phyloP scores from a whole-genome alignment of 2,888 invertebrate genomes.

The Nysson spinosus region DNA sequence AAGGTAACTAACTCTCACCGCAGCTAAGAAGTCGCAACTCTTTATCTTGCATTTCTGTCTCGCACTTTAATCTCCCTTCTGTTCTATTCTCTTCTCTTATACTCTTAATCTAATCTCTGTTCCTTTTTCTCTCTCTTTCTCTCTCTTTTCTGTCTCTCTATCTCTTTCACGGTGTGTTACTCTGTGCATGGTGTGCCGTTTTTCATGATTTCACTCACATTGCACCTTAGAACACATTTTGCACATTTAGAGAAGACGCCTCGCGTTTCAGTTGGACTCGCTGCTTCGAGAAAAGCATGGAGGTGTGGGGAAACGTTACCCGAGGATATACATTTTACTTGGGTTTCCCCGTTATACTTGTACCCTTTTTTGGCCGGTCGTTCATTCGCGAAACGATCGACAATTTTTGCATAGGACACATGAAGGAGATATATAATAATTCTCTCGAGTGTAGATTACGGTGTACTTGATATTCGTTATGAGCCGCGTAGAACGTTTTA shows the following conservation, averaged over 20 bases:
- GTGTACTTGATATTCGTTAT: too few species aligned
- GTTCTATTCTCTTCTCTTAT: constrained; percentile 24
- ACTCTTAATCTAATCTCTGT: constrained; percentile 14
- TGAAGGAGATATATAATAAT: too few species aligned
- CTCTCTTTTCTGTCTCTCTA: constrained; percentile 5
- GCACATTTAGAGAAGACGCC: constrained; percentile 42
- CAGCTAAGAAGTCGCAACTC: constrained; percentile 47
- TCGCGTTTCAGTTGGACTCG: constrained; percentile 12
- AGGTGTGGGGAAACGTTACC: constrained; percentile 45
- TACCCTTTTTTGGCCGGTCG: background rate
- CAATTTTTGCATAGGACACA: too few species aligned
- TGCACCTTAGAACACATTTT: constrained; percentile 48
- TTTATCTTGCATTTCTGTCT: constrained; percentile 30
- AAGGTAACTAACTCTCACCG: constrained; percentile 80
- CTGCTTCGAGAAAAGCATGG: constrained; percentile 38
- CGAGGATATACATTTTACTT: constrained; percentile 3
- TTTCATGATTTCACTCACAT: constrained; percentile 16
- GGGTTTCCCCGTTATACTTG: background rate
- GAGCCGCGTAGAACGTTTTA: constrained; percentile 32
- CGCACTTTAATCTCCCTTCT: constrained; percentile 35
- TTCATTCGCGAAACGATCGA: too few species aligned
- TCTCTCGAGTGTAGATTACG: too few species aligned
- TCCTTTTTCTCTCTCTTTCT: constrained; percentile 20
- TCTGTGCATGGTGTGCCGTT: constrained; percentile 60
- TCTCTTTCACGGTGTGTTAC: constrained; percentile 12